phyloP scores from a whole-genome alignment of 2,888 invertebrate genomes.

The Melanotus villosus region DNA sequence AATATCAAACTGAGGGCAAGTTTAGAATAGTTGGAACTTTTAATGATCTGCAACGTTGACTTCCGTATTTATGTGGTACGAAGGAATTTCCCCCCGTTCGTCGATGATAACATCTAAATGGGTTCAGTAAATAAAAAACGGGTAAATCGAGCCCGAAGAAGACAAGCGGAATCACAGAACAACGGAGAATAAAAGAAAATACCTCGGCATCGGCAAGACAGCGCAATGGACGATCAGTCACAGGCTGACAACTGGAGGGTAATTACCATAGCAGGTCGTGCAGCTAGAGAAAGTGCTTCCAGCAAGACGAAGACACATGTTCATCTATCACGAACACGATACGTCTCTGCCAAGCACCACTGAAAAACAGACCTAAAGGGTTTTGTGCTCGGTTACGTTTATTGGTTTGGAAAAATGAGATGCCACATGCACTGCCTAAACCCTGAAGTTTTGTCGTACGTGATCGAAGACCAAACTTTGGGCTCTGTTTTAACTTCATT shows the following conservation, averaged over 20 bases:
- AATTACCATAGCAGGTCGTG: conserved; percentile 43
- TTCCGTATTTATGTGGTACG: conserved; percentile 6
- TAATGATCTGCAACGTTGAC: conserved; percentile 8
- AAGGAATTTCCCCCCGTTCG: background rate
- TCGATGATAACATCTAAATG: conserved; percentile 32
- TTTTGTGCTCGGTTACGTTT: conserved; percentile 2
- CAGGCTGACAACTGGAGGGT: conserved; percentile 43
- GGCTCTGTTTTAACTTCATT: background rate
- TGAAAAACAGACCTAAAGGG: background rate
- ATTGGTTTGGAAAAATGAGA: conserved; percentile 28
- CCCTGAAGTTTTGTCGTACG: background rate
- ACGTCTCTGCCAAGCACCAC: conserved; percentile 40
- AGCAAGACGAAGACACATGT: conserved; percentile 21
- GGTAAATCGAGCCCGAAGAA: conserved; percentile 27
- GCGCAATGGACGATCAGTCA: conserved; percentile 39
- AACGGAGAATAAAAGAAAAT: conserved; percentile 33
- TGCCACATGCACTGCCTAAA: conserved; percentile 27
- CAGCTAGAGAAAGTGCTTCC: conserved; percentile 26
- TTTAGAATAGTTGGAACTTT: no score
- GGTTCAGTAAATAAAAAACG: conserved; percentile 36
- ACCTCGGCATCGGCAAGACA: background rate
- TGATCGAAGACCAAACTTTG: background rate
- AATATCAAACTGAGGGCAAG: no score
- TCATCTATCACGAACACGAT: conserved; percentile 39
- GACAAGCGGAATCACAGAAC: conserved; percentile 15